Evolutionary conservation across 2,113 vertebrate species (phyloP).

Genomic region (Equus quagga): DNA sequence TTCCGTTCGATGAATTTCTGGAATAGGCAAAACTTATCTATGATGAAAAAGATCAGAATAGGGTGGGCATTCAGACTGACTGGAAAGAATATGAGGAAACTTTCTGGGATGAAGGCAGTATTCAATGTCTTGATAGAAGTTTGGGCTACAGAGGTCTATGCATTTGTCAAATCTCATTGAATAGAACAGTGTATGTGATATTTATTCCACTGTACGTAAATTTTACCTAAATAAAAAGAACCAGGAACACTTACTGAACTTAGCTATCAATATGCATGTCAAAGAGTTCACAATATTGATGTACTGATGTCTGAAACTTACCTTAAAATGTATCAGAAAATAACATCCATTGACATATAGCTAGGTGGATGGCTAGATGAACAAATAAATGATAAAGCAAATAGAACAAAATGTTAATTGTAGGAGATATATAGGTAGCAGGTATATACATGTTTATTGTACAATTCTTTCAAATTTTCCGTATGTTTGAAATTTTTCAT

Average conservation of each 20-base stretch:
- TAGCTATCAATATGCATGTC: neutral
- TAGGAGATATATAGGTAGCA: neutral
- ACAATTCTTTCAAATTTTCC: neutral
- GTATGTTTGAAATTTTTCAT: neutral
- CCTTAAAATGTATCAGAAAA: neutral
- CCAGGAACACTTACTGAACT: neutral
- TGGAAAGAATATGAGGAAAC: neutral
- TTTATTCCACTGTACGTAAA: neutral
- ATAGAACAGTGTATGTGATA: neutral
- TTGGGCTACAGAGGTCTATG: neutral
- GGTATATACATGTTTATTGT: neutral
- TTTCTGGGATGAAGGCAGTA: neutral
- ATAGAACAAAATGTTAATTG: neutral
- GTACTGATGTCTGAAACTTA: neutral
- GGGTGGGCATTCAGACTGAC: neutral
- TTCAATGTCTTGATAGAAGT: neutral
- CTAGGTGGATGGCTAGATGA: neutral
- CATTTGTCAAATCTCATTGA: neutral
- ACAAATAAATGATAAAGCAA: neutral
- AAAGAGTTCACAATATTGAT: neutral
- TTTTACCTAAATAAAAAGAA: neutral
- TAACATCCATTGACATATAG: neutral
- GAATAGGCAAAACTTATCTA: neutral
- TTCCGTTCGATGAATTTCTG: neutral
- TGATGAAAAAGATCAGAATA: neutral